phyloP scores from a whole-genome alignment of 2,797 vertebrate species.

The Podarcis lilfordi region DNA sequence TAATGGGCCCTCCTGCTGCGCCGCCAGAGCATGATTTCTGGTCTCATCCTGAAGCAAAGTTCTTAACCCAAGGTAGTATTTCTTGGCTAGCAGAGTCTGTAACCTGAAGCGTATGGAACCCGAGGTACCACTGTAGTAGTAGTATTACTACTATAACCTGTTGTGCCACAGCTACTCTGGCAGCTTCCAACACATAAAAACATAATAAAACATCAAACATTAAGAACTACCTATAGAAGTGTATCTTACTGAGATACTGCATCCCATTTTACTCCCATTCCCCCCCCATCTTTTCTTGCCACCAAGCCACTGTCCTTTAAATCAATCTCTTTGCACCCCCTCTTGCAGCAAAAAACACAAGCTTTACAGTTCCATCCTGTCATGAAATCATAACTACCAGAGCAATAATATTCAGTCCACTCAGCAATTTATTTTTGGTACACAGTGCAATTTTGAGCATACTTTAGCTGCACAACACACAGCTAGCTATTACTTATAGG shows the following conservation, averaged over 20 bases:
- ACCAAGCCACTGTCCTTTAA: background rate
- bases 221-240: background rate
- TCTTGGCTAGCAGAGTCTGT: no score
- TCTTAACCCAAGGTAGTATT: no score
- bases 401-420: background rate
- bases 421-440: background rate
- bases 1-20: no score
- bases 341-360: background rate
- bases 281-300: background rate
- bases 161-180: no score
- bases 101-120: no score
- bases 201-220: no score
- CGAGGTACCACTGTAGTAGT: no score
- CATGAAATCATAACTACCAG: background rate
- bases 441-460: background rate
- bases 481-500: background rate
- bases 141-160: no score
- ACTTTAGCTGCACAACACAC: background rate
- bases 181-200: no score
- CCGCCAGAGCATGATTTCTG: no score
- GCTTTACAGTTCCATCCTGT: background rate
- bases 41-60: no score
- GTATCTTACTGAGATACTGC: background rate
- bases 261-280: background rate
- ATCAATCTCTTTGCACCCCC: background rate